Percentiles rank a stretch among this genome's conserved stretches.
Evolutionary conservation across 2,888 invertebrate genomes (phyloP).

Genomic region (Scaptomyza reducta): DNA sequence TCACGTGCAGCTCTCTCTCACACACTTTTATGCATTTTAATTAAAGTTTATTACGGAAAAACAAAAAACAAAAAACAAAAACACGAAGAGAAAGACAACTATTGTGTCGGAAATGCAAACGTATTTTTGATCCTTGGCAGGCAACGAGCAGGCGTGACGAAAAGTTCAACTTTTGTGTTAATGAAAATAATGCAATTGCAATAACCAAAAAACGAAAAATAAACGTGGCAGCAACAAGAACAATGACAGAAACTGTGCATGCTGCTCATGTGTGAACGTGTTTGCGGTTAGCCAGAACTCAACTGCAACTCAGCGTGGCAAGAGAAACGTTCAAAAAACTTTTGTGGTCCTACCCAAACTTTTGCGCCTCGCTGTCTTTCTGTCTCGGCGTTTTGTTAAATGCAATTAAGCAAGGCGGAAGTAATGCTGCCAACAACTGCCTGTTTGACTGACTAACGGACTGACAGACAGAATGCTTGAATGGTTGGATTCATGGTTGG

Average conservation of each 20-base stretch:
- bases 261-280: slow-evolving; percentile 77
- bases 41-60: slow-evolving; percentile 66
- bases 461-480: slow-evolving; percentile 35
- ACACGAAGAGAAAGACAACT: slow-evolving; percentile 9
- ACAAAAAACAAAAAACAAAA: background rate
- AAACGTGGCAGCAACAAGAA: background rate
- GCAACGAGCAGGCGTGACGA: slow-evolving; percentile 21
- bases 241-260: slow-evolving; percentile 28
- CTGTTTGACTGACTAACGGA: slow-evolving; percentile 52
- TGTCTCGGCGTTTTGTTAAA: slow-evolving; percentile 62
- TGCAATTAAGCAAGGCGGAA: slow-evolving; percentile 75
- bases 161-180: slow-evolving; percentile 73
- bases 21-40: slow-evolving; percentile 57
- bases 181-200: slow-evolving; percentile 77
- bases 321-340: slow-evolving; percentile 41
- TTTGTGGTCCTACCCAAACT: slow-evolving; percentile 31
- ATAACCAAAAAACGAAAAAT: slow-evolving; percentile 17
- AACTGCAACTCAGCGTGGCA: slow-evolving; percentile 21
- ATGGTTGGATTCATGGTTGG: slow-evolving; percentile 30
- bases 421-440: slow-evolving; percentile 63
- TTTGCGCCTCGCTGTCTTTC: slow-evolving; percentile 32
- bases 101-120: slow-evolving; percentile 66
- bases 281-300: slow-evolving; percentile 64
- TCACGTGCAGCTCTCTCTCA: slow-evolving; percentile 10
- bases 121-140: slow-evolving; percentile 29